Conservation (phyloP, 2,888 invertebrate genomes). For the Mellilla xanthometata region DNA sequence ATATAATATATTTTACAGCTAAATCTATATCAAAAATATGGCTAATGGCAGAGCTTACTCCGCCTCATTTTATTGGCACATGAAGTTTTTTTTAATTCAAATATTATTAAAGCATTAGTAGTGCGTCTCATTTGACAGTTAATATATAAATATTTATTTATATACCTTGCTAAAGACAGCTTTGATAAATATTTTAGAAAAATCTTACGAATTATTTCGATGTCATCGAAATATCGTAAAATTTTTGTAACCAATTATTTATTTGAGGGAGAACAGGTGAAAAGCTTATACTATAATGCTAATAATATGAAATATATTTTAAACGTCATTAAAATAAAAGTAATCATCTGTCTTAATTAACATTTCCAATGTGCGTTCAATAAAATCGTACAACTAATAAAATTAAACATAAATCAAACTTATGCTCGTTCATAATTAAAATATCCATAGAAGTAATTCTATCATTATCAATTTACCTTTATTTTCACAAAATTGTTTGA, state of each 20-base stretch:
- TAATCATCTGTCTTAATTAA: conserved; percentile 36
- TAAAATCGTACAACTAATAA: conserved; percentile 41
- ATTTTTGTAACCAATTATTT: conserved; percentile 40
- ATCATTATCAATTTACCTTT: no score
- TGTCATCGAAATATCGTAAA: conserved; percentile 67
- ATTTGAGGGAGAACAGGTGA: background rate
- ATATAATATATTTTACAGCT: conserved; percentile 68
- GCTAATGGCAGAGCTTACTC: conserved; percentile 64
- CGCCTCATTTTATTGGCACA: conserved; percentile 67
- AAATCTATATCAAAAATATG: conserved; percentile 73
- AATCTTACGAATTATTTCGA: conserved; percentile 66
- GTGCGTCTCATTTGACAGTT: conserved; percentile 65
- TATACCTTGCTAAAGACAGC: conserved; percentile 73
- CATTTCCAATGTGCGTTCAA: conserved; percentile 36
- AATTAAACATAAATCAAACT: conserved; percentile 34
- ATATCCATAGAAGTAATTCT: conserved; percentile 12
- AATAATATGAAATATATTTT: conserved; percentile 21
- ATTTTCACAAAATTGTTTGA: no score
- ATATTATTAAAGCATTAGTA: conserved; percentile 53
- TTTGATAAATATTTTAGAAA: conserved; percentile 32
- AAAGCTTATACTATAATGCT: no score
- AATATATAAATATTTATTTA: conserved; percentile 72
- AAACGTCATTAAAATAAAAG: conserved; percentile 5
- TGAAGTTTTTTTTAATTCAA: conserved; percentile 50
- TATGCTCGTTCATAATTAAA: conserved; percentile 28